Evolutionary conservation across 2,113 vertebrate species (phyloP), one percentile per base, ranked within the genome.

Genomic region (Dipodomys ordii): DNA sequence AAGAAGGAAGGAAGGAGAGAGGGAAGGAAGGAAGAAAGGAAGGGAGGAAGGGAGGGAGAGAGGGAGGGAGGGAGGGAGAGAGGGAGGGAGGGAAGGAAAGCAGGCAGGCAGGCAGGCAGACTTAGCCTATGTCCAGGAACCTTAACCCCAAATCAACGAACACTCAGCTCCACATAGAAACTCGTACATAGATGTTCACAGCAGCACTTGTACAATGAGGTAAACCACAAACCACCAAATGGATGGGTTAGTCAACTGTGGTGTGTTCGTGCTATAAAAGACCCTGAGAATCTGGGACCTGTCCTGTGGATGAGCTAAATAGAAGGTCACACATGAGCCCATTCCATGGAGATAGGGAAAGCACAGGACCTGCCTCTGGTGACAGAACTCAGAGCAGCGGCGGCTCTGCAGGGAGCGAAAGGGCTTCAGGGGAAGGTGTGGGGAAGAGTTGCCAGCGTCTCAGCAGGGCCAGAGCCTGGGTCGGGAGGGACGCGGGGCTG

Each of bases 281-380:
- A 1, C 1, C 3, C 7, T 11, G 25, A 19, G 2, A 25, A 1
- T 0, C 12, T 0, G 6, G 25, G 23, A 16, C 4, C 6, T 3
- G n/a, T 39, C n/a, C 28, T 16, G 30, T 1, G n/a, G 11, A 6
- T 0, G 13, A 10, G 9, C 69, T 27, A 4, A 82, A 57, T 5
- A 15, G 32, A 13, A 0, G 1, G 13, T 12, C 25, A 27, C 3
- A 3, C 11, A 7, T 8, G 57, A 69, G 32, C 23, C 22, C 25
- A 7, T 16, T 68, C 22, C 1, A 28, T 12, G 74, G 30, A 22
- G 39, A 23, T 6, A 62, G 25, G 25, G 49, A 67, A 5, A 35
- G n/a, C 35, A 30, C 2, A 19, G 28, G 11, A 19, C 64, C 25
- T 27, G 22, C 10, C 7, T 15, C 0, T 10, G 39, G 28, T 22